Base-by-base conservation (phyloP, 2,113 vertebrate genomes). In the Crotalus horridus region DNA sequence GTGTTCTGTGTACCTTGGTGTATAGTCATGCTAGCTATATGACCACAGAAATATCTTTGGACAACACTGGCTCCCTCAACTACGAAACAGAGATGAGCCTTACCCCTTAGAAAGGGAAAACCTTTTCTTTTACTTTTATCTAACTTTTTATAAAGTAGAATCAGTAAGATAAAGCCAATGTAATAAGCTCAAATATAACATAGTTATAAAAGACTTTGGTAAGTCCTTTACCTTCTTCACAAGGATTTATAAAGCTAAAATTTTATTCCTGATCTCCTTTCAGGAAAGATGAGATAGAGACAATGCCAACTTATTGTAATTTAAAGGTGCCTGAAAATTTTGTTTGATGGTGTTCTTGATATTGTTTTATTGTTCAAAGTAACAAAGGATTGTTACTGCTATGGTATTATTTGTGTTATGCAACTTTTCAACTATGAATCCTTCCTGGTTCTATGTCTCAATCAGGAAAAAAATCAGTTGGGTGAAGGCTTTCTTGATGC, bases 141-240 rank as follows among this genome's bases (percentile, higher is more conserved):
- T 91, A 92, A 94, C 94, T 97, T 96, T 97, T 96, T 97, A 94
- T 95, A 91, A 48, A 24, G 95, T 93, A 94, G 96, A 96, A 93
- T 96, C 91, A 94, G 94, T 0, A 23, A 97, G 97, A 97, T 97
- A 97, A 97, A 97, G 96, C 29, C 61, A 29, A 0, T 69, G 89
- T 69, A 61, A 48, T 53, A 74, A 74, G 6, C 3, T 1, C 9
- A 90, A n/a, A 4, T 64, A 4, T 64, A 64, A 64, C 61, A 64
- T 29, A 64, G 23, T 59, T 9, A 59, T 59, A 59, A 59, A 59
- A 24, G 26, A 64, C 26, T 64, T 29, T 64, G 61, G 26, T 64
- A 64, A 64, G 11, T 29, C 26, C 26, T 61, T 29, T 64, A 51
- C 46, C 46, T 86, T 26, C 46, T 23, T 86, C 85, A 86, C 23